phyloP scores from a whole-genome alignment of 1,140 invertebrate genomes.

The Brachionus asplanchnoidis region DNA sequence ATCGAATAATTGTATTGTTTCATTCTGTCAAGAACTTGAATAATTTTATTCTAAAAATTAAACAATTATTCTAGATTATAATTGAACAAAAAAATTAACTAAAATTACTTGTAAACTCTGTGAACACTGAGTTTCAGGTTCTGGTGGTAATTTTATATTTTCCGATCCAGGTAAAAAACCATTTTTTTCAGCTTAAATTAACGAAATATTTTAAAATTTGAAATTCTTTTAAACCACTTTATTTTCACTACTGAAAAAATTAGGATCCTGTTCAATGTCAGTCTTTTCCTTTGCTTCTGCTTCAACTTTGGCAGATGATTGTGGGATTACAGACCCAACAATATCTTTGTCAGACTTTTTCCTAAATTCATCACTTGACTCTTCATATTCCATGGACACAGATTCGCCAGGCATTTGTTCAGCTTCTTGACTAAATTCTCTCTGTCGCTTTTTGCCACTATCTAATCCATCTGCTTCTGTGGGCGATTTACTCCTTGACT shows the following conservation, averaged over 20 bases:
- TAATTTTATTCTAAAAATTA: conserved; percentile 19
- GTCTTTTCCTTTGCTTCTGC: background rate
- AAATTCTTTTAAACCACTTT: too few relatives aligned
- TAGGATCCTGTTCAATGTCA: background rate
- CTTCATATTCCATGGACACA: background rate
- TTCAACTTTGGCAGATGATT: background rate
- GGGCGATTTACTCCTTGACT: background rate
- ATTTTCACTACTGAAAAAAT: background rate
- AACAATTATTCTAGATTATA: background rate
- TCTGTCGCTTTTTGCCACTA: background rate
- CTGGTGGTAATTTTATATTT: conserved; percentile 14
- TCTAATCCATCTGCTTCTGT: background rate
- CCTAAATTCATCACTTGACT: background rate
- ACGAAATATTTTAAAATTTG: background rate
- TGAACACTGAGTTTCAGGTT: background rate
- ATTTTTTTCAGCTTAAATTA: conserved; percentile 25
- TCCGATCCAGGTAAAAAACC: conserved; percentile 35
- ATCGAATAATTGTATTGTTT: conserved; percentile 28
- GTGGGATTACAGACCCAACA: background rate
- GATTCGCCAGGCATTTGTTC: background rate
- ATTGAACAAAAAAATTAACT: background rate
- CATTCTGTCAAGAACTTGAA: conserved; percentile 37
- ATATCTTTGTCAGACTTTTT: background rate
- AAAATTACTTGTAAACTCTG: conserved; percentile 26
- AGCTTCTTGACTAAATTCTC: background rate